phyloP scores from a whole-genome alignment of 2,113 vertebrate species.

The Erythrocercus mccallii region DNA sequence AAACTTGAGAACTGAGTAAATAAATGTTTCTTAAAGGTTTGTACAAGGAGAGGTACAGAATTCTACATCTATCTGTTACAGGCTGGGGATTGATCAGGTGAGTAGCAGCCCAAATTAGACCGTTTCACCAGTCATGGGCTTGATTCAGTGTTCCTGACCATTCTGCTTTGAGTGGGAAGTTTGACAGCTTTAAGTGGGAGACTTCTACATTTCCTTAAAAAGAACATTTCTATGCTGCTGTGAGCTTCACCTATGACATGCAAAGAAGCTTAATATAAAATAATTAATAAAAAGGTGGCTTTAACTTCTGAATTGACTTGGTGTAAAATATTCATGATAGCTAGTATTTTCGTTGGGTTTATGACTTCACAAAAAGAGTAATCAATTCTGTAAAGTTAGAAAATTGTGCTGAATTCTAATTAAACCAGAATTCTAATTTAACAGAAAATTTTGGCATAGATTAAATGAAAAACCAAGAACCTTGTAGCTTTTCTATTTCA shows the following conservation, averaged over 20 bases:
- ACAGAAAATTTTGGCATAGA: not conserved
- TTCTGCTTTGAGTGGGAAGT: not conserved
- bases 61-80: not conserved
- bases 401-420: not conserved
- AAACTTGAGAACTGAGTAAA: not conserved
- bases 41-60: not conserved
- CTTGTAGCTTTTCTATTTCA: not conserved
- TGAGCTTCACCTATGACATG: not conserved
- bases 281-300: not conserved
- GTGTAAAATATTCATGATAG: not conserved
- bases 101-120: not conserved
- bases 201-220: not conserved
- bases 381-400: not conserved
- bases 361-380: not conserved
- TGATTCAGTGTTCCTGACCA: not conserved
- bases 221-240: not conserved
- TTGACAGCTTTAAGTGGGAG: not conserved
- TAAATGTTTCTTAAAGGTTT: not conserved
- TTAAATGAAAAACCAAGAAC: not conserved
- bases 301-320: not conserved
- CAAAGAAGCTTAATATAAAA: not conserved
- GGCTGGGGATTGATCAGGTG: not conserved
- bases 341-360: not conserved
- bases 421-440: no score
- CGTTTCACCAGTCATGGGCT: fast-evolving